A percentile compares a stretch with the other conserved stretches of the same genome.
phyloP scores from a whole-genome alignment of 2,113 vertebrate genomes.

The Bubo scandiacus region DNA sequence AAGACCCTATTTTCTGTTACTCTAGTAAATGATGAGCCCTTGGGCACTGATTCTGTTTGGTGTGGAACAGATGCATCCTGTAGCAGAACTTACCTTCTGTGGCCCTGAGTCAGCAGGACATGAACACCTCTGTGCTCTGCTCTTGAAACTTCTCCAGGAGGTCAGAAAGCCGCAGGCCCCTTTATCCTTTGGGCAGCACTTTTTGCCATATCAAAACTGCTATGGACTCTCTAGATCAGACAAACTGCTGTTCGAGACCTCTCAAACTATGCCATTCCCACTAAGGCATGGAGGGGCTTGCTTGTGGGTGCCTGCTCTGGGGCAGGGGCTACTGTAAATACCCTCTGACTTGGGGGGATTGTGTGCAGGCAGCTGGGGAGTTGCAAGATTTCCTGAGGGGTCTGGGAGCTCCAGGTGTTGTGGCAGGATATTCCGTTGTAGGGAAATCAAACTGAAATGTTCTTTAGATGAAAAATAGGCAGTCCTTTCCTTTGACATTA shows the following conservation, averaged over 20 bases:
- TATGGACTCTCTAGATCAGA: neutral
- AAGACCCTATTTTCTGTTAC: neutral
- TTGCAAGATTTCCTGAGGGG: neutral
- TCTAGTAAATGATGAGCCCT: neutral
- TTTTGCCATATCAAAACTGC: neutral
- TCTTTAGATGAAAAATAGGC: neutral
- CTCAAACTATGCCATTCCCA: neutral
- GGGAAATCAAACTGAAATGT: neutral
- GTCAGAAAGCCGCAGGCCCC: neutral
- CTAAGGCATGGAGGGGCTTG: neutral
- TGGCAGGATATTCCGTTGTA: neutral
- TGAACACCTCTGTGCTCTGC: neutral
- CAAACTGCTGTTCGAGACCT: neutral
- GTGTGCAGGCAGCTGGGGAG: neutral
- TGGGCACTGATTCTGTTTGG: neutral
- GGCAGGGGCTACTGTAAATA: neutral
- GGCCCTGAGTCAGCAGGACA: neutral
- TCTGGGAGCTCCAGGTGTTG: neutral
- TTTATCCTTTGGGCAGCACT: neutral
- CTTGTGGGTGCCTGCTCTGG: neutral
- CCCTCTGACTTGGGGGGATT: neutral
- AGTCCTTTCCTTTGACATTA: neutral
- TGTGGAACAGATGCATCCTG: neutral
- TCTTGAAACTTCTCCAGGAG: neutral
- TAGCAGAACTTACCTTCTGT: neutral